Evolutionary conservation across 2,113 vertebrate genomes (phyloP), one percentile per base, ranked within the genome.

Genomic region (Isurus oxyrinchus): DNA sequence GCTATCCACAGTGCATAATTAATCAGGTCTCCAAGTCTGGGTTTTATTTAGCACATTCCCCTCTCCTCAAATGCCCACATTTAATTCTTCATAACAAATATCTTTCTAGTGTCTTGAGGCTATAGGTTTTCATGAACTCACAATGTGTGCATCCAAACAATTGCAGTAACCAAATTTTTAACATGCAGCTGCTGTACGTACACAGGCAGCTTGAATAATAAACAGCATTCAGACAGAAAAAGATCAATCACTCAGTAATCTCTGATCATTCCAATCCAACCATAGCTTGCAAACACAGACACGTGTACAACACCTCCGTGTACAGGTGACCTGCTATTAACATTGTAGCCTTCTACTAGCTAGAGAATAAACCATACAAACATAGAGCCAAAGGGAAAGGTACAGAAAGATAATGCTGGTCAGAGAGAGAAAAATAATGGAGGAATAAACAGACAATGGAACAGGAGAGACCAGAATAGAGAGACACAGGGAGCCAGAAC

Each of bases 221-320:
- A 95, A 95, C 94, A 95, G 67, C 66, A 72, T 53, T 95, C 94
- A 95, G 94, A 95, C 94, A 95, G 94, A 95, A 95, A 95, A 95
- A 95, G 94, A 95, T 95, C 94, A 95, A 95, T 76, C 40, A 72
- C 94, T 95, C 94, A 55, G 94, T 72, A 95, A 95, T 95, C 94
- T 95, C 94, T 95, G 94, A 95, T 95, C 94, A 95, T 55, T 72
- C 94, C 66, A 95, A 76, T 35, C 94, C 94, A 95, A 95, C 94
- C 94, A 95, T 67, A 76, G 94, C 66, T 69, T 72, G 94, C 94
- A 95, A 53, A 72, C 94, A 76, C 44, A 72, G 66, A 95, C 94
- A 95, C 94, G 94, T 95, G 94, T 49, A 53, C 66, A 72, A 95
- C 94, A 69, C 67, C 67, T 95, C 94, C 67, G 27, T 95, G 63